Conservation (phyloP, 2,113 vertebrate species). For the Archocentrus centrarchus region DNA sequence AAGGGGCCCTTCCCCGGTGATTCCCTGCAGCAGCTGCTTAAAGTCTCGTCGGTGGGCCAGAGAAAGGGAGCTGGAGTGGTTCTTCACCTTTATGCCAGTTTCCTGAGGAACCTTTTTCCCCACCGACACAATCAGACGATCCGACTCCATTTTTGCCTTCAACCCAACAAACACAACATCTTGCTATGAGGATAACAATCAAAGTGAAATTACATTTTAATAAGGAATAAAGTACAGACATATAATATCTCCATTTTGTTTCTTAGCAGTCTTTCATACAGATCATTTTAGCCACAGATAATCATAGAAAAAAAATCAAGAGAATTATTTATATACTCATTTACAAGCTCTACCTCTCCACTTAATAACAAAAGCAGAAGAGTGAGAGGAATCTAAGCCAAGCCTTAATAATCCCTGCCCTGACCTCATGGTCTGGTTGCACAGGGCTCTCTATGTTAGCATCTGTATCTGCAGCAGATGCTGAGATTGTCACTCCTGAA, state of each 20-base stretch:
- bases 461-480: neutral
- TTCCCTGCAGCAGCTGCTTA: conserved; percentile 90
- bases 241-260: neutral
- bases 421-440: neutral
- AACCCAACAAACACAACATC: conserved; percentile 63
- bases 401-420: neutral
- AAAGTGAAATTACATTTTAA: neutral
- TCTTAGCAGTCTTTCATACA: neutral
- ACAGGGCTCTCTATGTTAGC: neutral
- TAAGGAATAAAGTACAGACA: neutral
- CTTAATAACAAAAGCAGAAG: neutral
- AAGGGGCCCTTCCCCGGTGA: conserved; percentile 90
- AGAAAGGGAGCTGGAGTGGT: conserved; percentile 88
- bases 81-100: conserved; percentile 94
- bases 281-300: neutral
- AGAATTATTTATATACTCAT: neutral
- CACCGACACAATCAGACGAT: conserved; percentile 92
- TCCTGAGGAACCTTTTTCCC: conserved; percentile 93
- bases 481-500: neutral
- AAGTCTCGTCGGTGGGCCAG: conserved; percentile 92
- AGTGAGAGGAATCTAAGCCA: neutral
- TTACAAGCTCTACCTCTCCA: neutral
- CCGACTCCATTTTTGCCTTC: conserved; percentile 96
- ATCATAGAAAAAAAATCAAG: neutral
- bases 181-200: neutral